These are phyloP conservation scores for Sarcophaga caerulescens DNA, from an alignment of 2,888 invertebrate genomes.

Conservation along the genomic window DNA sequence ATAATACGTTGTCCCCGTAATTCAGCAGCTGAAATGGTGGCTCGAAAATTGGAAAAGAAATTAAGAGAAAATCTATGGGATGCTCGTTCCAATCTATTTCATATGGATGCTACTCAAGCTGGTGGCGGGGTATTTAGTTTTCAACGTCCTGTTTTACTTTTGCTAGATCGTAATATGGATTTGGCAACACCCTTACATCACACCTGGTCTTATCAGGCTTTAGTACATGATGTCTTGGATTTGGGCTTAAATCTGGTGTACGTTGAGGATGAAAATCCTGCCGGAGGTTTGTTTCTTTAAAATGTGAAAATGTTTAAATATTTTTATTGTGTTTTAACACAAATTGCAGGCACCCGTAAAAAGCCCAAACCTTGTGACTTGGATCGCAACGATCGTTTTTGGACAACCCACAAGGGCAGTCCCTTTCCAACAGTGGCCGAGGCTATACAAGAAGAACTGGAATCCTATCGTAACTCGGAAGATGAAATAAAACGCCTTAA, in stretches of 20 bases:
- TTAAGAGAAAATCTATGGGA: slow-evolving; percentile 98
- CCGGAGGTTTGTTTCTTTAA: slow-evolving; percentile 65
- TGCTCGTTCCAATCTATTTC: slow-evolving; percentile 97
- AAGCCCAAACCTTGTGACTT: slow-evolving; percentile 95
- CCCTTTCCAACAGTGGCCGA: slow-evolving; percentile 98
- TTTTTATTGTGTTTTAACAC: background rate
- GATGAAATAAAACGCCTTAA: slow-evolving; percentile 98
- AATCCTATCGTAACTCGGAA: slow-evolving; percentile 95
- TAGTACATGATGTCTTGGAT: slow-evolving; percentile 97
- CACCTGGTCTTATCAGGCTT: slow-evolving; percentile 99
- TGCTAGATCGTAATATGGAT: slow-evolving; percentile 96
- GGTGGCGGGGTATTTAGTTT: slow-evolving; percentile 89
- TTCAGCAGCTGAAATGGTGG: slow-evolving; percentile 99
- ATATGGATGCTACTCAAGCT: slow-evolving; percentile 89
- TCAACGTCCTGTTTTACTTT: slow-evolving; percentile 94
- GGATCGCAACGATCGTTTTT: slow-evolving; percentile 93
- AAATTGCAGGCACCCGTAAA: slow-evolving; percentile 84
- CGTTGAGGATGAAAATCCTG: slow-evolving; percentile 85
- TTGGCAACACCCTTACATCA: slow-evolving; percentile 99
- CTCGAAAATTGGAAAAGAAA: slow-evolving; percentile 97
- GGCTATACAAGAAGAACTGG: slow-evolving; percentile 98
- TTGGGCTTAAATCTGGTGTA: slow-evolving; percentile 92
- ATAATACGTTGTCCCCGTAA: slow-evolving; percentile 89
- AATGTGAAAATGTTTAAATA: background rate
- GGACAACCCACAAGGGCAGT: slow-evolving; percentile 96